Percentiles rank a stretch among this genome's conserved stretches.
Evolutionary conservation across 2,888 invertebrate species (phyloP).

Genomic region (Parnassius smintheus): DNA sequence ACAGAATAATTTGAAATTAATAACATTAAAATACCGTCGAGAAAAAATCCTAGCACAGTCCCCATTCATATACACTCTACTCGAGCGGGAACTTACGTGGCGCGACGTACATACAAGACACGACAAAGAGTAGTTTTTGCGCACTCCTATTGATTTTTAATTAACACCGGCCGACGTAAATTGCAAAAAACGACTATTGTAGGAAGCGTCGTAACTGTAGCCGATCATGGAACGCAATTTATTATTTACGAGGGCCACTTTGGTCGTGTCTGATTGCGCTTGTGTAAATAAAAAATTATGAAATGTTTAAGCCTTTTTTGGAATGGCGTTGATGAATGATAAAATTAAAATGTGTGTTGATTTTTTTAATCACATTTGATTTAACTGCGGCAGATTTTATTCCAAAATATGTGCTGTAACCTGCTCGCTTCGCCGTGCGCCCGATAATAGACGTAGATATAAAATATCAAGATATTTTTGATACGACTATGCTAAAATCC

Average conservation of each 20-base stretch:
- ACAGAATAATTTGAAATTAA: too few relatives aligned
- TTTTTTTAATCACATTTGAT: too few relatives aligned
- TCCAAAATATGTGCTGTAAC: too few relatives aligned
- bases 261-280: conserved; percentile 14
- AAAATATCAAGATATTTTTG: too few relatives aligned
- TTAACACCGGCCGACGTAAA: conserved; percentile 48
- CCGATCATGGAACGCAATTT: conserved; percentile 26
- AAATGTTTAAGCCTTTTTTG: conserved; percentile 7
- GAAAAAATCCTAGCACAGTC: neutral
- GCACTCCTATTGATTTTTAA: conserved; percentile 65
- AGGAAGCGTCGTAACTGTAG: conserved; percentile 27
- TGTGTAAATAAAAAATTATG: conserved; percentile 23
- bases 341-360: neutral
- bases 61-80: neutral
- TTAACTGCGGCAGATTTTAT: too few relatives aligned
- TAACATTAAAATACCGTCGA: neutral
- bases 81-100: conserved; percentile 17
- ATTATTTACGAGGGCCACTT: conserved; percentile 8
- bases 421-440: too few relatives aligned
- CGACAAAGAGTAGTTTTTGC: conserved; percentile 39
- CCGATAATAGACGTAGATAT: too few relatives aligned
- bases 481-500: too few relatives aligned
- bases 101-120: conserved; percentile 29
- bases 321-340: conserved; percentile 19
- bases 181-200: conserved; percentile 27